These are phyloP conservation scores for Chloroceryle amazona DNA, from an alignment of 2,797 vertebrate genomes.

Conservation along the genomic window DNA sequence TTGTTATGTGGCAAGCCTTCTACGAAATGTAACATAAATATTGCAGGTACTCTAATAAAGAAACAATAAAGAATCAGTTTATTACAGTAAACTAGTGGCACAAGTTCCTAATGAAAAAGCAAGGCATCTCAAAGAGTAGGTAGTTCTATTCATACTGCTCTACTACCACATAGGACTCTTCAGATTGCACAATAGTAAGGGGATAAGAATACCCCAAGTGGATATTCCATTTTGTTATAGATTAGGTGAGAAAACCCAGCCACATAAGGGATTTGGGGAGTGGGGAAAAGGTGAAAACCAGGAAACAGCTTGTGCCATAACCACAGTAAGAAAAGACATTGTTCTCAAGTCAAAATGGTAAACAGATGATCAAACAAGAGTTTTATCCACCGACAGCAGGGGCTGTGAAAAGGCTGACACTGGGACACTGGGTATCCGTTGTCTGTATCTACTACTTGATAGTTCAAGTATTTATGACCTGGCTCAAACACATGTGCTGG, in stretches of 20 bases:
- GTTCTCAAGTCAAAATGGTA: not conserved
- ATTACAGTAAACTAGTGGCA: constrained; percentile 4
- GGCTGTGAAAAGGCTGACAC: not conserved
- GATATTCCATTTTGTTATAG: not conserved
- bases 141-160: not conserved
- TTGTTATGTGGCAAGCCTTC: constrained; percentile 89
- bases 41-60: constrained; percentile 83
- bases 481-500: not conserved
- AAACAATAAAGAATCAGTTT: not conserved
- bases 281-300: not conserved
- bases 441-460: not conserved
- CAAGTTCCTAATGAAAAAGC: not conserved
- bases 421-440: not conserved
- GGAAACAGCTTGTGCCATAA: not conserved
- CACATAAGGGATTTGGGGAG: not conserved
- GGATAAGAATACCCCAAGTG: not conserved
- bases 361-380: not conserved
- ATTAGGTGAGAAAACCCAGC: not conserved
- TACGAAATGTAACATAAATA: constrained; percentile 92
- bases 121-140: not conserved
- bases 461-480: not conserved
- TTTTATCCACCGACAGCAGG: not conserved
- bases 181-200: not conserved
- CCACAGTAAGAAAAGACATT: not conserved
- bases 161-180: not conserved